Evolutionary conservation across 2,888 invertebrate genomes (phyloP).

Genomic region (Stegophylla sp.): DNA sequence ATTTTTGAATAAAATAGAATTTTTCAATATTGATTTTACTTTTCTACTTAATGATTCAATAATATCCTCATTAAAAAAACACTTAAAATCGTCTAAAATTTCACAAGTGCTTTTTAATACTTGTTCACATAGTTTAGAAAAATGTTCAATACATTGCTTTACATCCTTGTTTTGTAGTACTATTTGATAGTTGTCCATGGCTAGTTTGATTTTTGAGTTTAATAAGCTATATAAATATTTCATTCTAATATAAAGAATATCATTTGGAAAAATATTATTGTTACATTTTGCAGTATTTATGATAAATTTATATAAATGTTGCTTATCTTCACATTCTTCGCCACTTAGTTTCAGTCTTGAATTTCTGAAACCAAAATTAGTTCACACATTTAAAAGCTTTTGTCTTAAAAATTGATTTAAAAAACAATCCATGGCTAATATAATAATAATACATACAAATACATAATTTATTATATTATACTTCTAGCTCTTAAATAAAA

Average conservation of each 20-base stretch:
- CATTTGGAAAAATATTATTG: neutral
- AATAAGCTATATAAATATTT: neutral
- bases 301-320: neutral
- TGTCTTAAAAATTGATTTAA: no score
- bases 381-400: neutral
- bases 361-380: neutral
- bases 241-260: neutral
- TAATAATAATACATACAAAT: neutral
- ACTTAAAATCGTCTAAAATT: neutral
- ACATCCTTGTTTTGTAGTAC: neutral
- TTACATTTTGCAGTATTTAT: neutral
- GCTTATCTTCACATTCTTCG: neutral
- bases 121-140: neutral
- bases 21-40: neutral
- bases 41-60: conserved; percentile 1
- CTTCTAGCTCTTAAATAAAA: no score
- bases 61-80: neutral
- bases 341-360: conserved; percentile 9
- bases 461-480: no score
- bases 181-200: neutral
- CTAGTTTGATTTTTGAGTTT: neutral
- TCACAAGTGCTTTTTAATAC: neutral
- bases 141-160: neutral
- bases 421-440: neutral
- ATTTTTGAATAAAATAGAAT: neutral